Evolutionary conservation across 2,113 vertebrate species (phyloP).

Genomic region (Calypte anna): DNA sequence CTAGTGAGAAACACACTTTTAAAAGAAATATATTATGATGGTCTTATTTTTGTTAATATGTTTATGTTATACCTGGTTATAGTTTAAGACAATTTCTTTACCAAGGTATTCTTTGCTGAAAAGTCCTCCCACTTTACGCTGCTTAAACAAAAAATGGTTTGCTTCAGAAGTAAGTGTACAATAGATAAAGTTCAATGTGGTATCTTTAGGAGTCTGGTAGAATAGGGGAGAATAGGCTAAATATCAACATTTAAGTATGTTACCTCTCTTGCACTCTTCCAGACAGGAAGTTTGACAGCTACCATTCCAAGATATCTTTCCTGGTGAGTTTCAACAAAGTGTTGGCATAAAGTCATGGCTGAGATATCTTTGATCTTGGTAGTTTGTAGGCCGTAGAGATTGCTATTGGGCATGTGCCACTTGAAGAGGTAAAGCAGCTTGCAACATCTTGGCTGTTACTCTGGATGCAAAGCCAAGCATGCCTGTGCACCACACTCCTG

Average conservation of each 20-base stretch:
- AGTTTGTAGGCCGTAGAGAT: background rate
- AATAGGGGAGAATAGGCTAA: background rate
- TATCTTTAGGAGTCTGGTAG: background rate
- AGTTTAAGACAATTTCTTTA: background rate
- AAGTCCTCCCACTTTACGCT: background rate
- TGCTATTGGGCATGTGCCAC: rapidly evolving
- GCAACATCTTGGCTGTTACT: background rate
- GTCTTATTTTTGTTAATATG: background rate
- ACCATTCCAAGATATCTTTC: background rate
- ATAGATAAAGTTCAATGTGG: background rate
- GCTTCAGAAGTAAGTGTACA: background rate
- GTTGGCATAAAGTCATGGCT: background rate
- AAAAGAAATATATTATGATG: background rate
- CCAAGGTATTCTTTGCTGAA: background rate
- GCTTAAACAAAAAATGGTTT: background rate
- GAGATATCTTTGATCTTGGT: background rate
- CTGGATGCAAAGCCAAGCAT: background rate
- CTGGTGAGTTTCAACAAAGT: background rate
- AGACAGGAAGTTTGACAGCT: background rate
- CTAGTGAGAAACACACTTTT: background rate
- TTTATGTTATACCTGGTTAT: background rate
- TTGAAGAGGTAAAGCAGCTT: background rate
- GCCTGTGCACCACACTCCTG: background rate
- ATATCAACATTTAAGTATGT: rapidly evolving
- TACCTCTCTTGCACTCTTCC: background rate